Evolutionary conservation across 2,113 vertebrate species (phyloP).

Genomic region (Bubo blakistoni): DNA sequence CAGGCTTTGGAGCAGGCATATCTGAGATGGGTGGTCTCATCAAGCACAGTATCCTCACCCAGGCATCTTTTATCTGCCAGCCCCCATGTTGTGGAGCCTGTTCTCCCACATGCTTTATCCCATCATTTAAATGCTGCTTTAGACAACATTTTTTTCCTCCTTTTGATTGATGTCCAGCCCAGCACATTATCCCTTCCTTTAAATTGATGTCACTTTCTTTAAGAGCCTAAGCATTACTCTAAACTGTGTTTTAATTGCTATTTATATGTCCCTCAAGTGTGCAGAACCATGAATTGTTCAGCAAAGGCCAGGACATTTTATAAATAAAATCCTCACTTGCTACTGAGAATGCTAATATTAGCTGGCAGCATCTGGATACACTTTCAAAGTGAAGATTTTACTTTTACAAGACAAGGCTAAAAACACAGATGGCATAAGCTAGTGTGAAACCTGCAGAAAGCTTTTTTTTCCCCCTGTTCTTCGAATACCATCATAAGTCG

Average conservation of each 20-base stretch:
- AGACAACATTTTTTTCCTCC: not conserved
- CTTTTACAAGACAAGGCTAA: slow-evolving; percentile 25
- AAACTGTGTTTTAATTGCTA: slow-evolving; percentile 62
- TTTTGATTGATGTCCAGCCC: slow-evolving; percentile 3
- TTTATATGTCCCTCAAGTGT: slow-evolving; percentile 42
- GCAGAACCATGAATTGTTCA: slow-evolving; percentile 37
- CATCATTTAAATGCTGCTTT: slow-evolving; percentile 4
- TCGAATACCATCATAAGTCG: not conserved
- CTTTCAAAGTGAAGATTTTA: slow-evolving; percentile 40
- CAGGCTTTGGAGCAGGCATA: not conserved
- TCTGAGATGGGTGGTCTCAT: not conserved
- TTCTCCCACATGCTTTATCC: not conserved
- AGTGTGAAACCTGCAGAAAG: slow-evolving; percentile 20
- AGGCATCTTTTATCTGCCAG: not conserved
- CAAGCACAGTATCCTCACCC: not conserved
- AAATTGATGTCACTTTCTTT: slow-evolving; percentile 49
- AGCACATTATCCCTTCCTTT: slow-evolving; percentile 30
- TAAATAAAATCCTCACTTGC: slow-evolving; percentile 48
- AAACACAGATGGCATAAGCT: slow-evolving; percentile 49
- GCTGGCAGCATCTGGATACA: slow-evolving; percentile 38
- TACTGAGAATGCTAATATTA: slow-evolving; percentile 25
- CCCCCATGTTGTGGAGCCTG: not conserved
- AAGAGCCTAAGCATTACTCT: slow-evolving; percentile 25
- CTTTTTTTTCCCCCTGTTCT: not conserved
- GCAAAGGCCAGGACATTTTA: slow-evolving; percentile 20